Conservation (phyloP, 2,113 vertebrate species). For the Protomyctophum bolini region DNA sequence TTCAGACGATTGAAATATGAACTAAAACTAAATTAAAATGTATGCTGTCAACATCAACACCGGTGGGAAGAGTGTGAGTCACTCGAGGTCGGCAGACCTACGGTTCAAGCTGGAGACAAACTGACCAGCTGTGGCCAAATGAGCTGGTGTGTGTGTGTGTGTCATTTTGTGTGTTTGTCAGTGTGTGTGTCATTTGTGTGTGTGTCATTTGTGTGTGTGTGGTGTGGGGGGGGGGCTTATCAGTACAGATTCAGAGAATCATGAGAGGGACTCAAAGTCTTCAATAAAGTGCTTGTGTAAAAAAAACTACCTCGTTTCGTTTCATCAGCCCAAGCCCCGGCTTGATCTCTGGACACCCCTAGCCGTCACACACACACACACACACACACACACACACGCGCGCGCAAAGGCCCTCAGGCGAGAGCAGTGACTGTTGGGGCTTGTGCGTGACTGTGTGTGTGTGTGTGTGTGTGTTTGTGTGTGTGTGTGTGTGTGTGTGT, state of each 20-base stretch:
- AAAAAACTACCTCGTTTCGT: background rate
- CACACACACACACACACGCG: too few relatives aligned
- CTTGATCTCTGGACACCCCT: conserved; percentile 30
- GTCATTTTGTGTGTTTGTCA: too few relatives aligned
- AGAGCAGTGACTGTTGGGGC: conserved; percentile 22
- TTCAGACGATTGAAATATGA: too few relatives aligned
- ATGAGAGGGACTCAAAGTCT: conserved; percentile 19
- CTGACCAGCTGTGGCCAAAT: conserved; percentile 4
- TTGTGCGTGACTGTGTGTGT: too few relatives aligned
- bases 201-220: too few relatives aligned
- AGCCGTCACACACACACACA: too few relatives aligned
- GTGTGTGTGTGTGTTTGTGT: too few relatives aligned
- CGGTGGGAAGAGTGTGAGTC: conserved; percentile 1
- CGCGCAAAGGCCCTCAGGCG: conserved; percentile 29
- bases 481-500: conserved; percentile 27
- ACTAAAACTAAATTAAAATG: too few relatives aligned
- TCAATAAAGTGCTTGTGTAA: background rate
- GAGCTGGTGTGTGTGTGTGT: too few relatives aligned
- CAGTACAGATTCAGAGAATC: conserved; percentile 9
- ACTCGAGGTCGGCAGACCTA: too few relatives aligned
- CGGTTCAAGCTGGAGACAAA: background rate
- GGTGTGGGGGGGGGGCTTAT: too few relatives aligned
- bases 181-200: too few relatives aligned
- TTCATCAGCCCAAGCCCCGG: background rate
- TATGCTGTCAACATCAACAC: conserved; percentile 38